Percentiles rank a stretch among this genome's conserved stretches.
These are phyloP conservation scores for Xestia rhomboidea DNA, from an alignment of 2,888 invertebrate genomes.

Conservation along the genomic window DNA sequence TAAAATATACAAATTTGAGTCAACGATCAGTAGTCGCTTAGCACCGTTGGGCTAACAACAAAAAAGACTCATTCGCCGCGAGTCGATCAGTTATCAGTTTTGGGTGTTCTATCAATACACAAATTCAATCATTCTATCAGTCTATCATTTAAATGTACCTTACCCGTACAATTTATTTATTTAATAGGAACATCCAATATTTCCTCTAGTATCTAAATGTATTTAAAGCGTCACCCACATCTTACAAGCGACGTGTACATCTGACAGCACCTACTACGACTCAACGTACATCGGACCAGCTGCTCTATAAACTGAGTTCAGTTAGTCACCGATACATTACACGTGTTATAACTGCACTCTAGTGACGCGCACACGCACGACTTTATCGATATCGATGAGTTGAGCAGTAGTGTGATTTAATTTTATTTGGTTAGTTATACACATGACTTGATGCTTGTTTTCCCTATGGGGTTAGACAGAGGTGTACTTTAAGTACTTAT, in stretches of 20 bases:
- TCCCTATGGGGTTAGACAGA: not conserved
- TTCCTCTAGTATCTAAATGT: not conserved
- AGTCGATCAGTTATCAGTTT: too few relatives aligned
- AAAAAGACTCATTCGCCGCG: too few relatives aligned
- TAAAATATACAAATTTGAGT: too few relatives aligned
- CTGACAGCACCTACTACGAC: not conserved
- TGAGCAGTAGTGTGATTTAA: not conserved
- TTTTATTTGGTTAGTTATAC: not conserved
- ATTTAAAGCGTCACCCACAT: not conserved
- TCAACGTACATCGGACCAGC: not conserved
- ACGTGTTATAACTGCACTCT: constrained; percentile 50
- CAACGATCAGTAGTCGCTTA: too few relatives aligned
- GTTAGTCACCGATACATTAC: constrained; percentile 57
- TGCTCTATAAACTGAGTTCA: constrained; percentile 52
- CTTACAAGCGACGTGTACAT: not conserved
- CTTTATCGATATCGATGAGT: constrained; percentile 23
- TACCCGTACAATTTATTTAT: too few relatives aligned
- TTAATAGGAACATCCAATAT: not conserved
- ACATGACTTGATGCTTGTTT: not conserved
- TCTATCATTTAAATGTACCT: too few relatives aligned
- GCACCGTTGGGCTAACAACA: too few relatives aligned
- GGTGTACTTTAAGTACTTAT: not conserved
- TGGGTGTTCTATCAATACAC: too few relatives aligned
- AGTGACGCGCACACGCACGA: constrained; percentile 43
- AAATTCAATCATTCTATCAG: too few relatives aligned